Evolutionary conservation across 2,113 vertebrate species (phyloP).

Genomic region (Oostethus manadensis): DNA sequence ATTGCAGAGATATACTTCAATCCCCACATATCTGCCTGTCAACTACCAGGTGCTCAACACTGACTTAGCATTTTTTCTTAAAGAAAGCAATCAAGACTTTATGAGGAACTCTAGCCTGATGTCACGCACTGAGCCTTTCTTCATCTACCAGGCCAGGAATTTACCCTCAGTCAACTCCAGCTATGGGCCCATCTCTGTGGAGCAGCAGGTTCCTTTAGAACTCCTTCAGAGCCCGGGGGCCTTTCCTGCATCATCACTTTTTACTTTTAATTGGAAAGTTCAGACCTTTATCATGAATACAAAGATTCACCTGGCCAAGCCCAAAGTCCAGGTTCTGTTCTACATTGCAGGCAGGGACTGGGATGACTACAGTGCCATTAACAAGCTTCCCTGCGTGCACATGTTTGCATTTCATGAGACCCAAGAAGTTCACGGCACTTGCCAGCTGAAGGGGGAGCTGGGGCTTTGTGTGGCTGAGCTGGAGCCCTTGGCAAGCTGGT

Average conservation of each 20-base stretch:
- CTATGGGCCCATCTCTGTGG: slow-evolving; percentile 82
- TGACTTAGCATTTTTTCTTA: slow-evolving; percentile 85
- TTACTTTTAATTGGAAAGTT: slow-evolving; percentile 85
- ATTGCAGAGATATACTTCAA: slow-evolving; percentile 78
- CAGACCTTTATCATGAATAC: slow-evolving; percentile 80
- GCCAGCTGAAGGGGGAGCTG: slow-evolving; percentile 77
- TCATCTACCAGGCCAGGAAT: slow-evolving; percentile 79
- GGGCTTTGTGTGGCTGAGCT: slow-evolving; percentile 86
- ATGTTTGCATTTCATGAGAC: slow-evolving; percentile 91
- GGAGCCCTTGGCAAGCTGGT: slow-evolving; percentile 83
- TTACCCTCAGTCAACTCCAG: slow-evolving; percentile 79
- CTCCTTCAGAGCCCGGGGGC: slow-evolving; percentile 68
- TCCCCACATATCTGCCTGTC: slow-evolving; percentile 89
- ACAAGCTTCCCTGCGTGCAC: slow-evolving; percentile 84
- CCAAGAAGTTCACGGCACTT: slow-evolving; percentile 82
- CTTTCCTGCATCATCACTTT: slow-evolving; percentile 70
- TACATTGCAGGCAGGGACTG: slow-evolving; percentile 85
- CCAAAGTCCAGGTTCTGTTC: slow-evolving; percentile 87
- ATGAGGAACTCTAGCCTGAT: slow-evolving; percentile 87
- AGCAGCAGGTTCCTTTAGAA: slow-evolving; percentile 79
- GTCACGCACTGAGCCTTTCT: slow-evolving; percentile 82
- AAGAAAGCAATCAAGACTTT: slow-evolving; percentile 81
- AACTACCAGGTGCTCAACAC: slow-evolving; percentile 79
- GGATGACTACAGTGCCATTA: slow-evolving; percentile 75
- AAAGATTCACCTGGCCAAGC: slow-evolving; percentile 76